phyloP scores from a whole-genome alignment of 2,113 vertebrate genomes.

The Oxygymnocypris stewartii region DNA sequence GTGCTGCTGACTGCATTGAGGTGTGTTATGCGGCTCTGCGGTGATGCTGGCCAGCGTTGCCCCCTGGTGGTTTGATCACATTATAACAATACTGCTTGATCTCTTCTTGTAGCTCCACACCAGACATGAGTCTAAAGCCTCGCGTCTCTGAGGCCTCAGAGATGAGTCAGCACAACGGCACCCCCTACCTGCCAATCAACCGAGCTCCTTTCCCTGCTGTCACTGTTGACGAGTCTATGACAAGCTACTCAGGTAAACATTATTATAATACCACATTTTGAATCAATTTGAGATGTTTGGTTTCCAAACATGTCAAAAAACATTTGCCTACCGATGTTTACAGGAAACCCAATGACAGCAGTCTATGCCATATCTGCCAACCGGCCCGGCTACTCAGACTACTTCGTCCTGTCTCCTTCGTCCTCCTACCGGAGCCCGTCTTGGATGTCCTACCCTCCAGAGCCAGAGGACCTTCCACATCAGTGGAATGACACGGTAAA shows the following conservation, averaged over 20 bases:
- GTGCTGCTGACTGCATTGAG: conserved; percentile 37
- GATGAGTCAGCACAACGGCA: conserved; percentile 81
- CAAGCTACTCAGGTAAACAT: conserved; percentile 87
- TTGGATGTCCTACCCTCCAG: conserved; percentile 95
- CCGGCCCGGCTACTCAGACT: conserved; percentile 90
- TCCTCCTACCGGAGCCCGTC: conserved; percentile 90
- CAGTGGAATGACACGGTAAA: conserved; percentile 89
- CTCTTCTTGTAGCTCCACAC: conserved; percentile 83
- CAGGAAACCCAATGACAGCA: conserved; percentile 95
- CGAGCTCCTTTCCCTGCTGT: conserved; percentile 86
- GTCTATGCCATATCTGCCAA: conserved; percentile 97
- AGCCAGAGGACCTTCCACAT: conserved; percentile 85
- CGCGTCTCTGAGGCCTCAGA: conserved; percentile 85
- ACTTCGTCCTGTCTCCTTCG: conserved; percentile 92
- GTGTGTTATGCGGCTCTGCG: conserved; percentile 35
- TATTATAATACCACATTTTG: neutral
- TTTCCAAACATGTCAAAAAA: neutral
- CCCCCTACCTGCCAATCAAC: conserved; percentile 81
- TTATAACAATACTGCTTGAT: conserved; percentile 24
- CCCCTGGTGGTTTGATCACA: conserved; percentile 38
- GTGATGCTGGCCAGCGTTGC: conserved; percentile 6
- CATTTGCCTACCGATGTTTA: neutral
- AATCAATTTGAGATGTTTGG: neutral
- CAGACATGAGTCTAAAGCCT: conserved; percentile 91
- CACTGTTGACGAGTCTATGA: conserved; percentile 87